Evolutionary conservation across 53 echinoderm and acorn worm genomes (phyloP).

Genomic region (Paracentrotus lividus): DNA sequence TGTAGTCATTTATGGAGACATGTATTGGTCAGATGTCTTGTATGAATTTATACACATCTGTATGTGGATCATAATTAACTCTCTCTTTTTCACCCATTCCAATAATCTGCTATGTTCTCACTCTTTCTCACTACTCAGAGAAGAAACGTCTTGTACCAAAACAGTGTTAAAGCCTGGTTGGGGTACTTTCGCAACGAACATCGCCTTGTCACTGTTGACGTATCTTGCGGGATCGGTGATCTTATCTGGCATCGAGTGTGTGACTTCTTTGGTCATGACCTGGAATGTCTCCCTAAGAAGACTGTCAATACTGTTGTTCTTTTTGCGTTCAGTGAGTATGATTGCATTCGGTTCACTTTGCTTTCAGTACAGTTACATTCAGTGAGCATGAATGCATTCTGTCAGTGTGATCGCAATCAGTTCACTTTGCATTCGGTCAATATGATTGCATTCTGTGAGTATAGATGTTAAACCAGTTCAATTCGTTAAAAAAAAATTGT

Average conservation of each 20-base stretch:
- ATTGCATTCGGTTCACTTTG: no score
- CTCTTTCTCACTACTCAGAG: constrained; percentile 68
- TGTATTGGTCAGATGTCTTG: no score
- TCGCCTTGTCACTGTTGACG: constrained; percentile 92
- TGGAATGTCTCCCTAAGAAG: constrained; percentile 84
- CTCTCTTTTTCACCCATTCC: background rate
- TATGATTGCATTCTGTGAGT: no score
- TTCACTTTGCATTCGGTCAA: no score
- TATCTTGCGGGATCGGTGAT: constrained; percentile 91
- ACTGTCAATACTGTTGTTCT: constrained; percentile 92
- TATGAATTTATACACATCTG: no score
- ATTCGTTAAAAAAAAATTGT: no score
- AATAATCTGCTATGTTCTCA: background rate
- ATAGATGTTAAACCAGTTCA: no score
- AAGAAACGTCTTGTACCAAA: constrained; percentile 85
- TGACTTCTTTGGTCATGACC: constrained; percentile 91
- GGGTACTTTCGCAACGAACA: constrained; percentile 82
- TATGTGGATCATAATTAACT: no score
- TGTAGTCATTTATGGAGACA: no score
- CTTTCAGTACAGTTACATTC: no score
- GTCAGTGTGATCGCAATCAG: no score
- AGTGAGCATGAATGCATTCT: no score
- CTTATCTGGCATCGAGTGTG: constrained; percentile 97
- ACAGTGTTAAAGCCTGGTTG: constrained; percentile 87
- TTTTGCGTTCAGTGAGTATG: constrained; percentile 90